These are phyloP conservation scores for Euphydryas editha DNA, from an alignment of 2,888 invertebrate genomes.

Conservation along the genomic window DNA sequence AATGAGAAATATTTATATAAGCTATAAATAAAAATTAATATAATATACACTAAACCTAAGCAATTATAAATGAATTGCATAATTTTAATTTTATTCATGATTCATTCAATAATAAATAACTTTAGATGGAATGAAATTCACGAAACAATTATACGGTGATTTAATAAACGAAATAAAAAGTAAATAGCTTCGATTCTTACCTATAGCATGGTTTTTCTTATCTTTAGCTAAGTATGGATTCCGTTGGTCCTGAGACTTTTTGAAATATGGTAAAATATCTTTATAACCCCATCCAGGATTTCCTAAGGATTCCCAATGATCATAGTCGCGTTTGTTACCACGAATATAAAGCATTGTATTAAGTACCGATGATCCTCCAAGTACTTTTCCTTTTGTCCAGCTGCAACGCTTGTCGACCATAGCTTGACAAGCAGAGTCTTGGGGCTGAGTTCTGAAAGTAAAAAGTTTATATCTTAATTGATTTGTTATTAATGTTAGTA, in stretches of 20 bases:
- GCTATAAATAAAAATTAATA: too few species aligned
- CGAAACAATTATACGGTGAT: neutral
- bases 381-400: constrained; percentile 95
- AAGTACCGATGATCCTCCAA: constrained; percentile 94
- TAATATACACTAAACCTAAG: too few species aligned
- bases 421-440: constrained; percentile 92
- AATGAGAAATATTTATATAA: too few species aligned
- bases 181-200: constrained; percentile 60
- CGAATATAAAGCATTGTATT: constrained; percentile 96
- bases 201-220: constrained; percentile 87
- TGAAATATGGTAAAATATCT: constrained; percentile 91
- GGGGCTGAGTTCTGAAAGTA: constrained; percentile 89
- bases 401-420: constrained; percentile 93
- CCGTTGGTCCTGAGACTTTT: constrained; percentile 93
- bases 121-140: too few species aligned
- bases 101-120: too few species aligned
- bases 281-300: constrained; percentile 95
- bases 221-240: constrained; percentile 93
- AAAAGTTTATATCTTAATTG: neutral
- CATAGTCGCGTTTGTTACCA: constrained; percentile 93
- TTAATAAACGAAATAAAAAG: neutral
- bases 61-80: neutral
- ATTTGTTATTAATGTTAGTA: neutral
- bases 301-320: constrained; percentile 93
- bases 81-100: neutral